Base-by-base conservation (phyloP, 2,888 invertebrate genomes). In the Habrosyne pyritoides region DNA sequence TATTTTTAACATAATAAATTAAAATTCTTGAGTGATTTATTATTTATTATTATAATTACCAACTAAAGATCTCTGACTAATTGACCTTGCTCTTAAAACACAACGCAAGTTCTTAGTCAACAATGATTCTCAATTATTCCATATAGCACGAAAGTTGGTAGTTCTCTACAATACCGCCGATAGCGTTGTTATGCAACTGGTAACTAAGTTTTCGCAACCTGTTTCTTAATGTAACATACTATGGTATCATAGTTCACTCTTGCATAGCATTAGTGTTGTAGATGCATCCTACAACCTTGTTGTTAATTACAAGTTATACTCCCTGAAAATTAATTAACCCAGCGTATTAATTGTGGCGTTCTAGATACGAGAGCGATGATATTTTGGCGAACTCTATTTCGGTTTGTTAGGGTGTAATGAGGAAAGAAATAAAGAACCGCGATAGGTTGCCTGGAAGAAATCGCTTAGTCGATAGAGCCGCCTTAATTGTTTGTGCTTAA, bases 81-180 rank as follows among this genome's bases (percentile, higher is more conserved):
- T 6, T 42, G 42, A 18, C 18, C 1, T 42, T 6, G 18, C 42
- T 14, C 36, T 42, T 18, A 18, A 42, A 42, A 18, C 18, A 42
- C 42, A 18, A 18, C 18, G 14, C n/a, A 42, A 42, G 42, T 42
- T 42, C 8, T 18, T 42, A 18, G 42, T 42, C 18, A 42, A 42
- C 42, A 42, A 42, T 42, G 42, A 42, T 42, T 42, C 42, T 42
- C 42, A 42, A n/a, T 42, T 42, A 42, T 42, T 42, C 42, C 12
- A 14, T 42, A 42, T n/a, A 18, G 42, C 14, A 18, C 18, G 42
- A 18, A 42, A 42, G 42, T 42, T 42, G 14, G 5, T 8, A 18
- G 42, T 42, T 42, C 42, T 42, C 42, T 18, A 42, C 42, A 42
- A 42, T 42, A 18, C 18, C 7, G 42, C 42, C 42, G 18, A 42